Evolutionary conservation across 2,113 vertebrate species (phyloP).

Genomic region (Bettongia penicillata): DNA sequence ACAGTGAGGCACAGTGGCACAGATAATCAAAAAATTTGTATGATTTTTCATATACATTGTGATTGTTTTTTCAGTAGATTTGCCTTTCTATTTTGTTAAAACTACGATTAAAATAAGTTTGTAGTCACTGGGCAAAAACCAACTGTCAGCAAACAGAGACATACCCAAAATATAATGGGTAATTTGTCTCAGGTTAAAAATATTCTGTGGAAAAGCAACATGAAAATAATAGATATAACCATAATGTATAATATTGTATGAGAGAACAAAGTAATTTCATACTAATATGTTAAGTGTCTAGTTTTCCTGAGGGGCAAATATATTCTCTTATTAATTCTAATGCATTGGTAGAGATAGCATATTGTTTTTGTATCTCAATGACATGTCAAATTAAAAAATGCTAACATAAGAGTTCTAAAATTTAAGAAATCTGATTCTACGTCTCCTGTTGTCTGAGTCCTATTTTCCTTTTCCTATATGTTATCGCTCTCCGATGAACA

Average conservation of each 20-base stretch:
- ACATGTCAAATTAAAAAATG: slow-evolving; percentile 42
- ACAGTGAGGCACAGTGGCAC: slow-evolving; percentile 17
- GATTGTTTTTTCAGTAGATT: slow-evolving; percentile 21
- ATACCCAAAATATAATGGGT: slow-evolving; percentile 5
- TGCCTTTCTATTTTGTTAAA: slow-evolving; percentile 32
- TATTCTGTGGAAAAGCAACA: neutral
- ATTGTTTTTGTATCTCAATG: slow-evolving; percentile 46
- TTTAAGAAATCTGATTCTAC: neutral
- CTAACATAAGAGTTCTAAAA: slow-evolving; percentile 5
- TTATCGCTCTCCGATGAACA: neutral
- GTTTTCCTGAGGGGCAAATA: slow-evolving; percentile 2
- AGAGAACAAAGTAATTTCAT: slow-evolving; percentile 24
- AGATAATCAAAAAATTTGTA: slow-evolving; percentile 37
- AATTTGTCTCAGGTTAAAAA: slow-evolving; percentile 37
- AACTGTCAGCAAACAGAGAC: slow-evolving; percentile 22
- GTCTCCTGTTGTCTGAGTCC: slow-evolving; percentile 14
- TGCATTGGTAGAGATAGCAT: slow-evolving; percentile 13
- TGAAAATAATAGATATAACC: neutral
- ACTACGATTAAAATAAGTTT: slow-evolving; percentile 59
- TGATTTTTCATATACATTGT: slow-evolving; percentile 44
- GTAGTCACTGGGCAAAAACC: slow-evolving; percentile 42
- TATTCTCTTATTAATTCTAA: slow-evolving; percentile 43
- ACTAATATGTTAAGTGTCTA: slow-evolving; percentile 12
- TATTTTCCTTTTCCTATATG: neutral
- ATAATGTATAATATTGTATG: slow-evolving; percentile 33